phyloP scores from a whole-genome alignment of 2,888 invertebrate species.

The Achlya flavicornis region DNA sequence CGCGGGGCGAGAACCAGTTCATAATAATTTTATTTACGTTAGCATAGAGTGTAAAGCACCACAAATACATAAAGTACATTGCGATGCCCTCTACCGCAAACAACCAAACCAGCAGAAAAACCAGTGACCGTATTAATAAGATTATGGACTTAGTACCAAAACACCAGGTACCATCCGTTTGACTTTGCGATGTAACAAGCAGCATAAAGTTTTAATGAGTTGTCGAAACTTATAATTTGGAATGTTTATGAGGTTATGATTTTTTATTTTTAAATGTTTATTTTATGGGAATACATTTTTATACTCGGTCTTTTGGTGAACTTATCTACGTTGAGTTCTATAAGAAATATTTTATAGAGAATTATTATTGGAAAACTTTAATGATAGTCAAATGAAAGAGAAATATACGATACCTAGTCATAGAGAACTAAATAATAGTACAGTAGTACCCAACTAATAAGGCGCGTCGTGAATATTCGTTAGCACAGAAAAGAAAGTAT shows the following conservation, averaged over 20 bases:
- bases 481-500: no score
- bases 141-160: not conserved
- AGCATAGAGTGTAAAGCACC: not conserved
- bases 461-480: no score
- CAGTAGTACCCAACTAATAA: no score
- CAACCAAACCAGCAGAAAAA: not conserved
- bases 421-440: no score
- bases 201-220: not conserved
- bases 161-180: not conserved
- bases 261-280: not conserved
- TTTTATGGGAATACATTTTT: no score
- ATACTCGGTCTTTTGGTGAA: not conserved
- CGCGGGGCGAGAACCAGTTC: no score
- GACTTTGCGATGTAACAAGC: not conserved
- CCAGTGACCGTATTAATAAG: not conserved
- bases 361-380: no score
- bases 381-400: no score
- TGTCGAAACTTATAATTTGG: not conserved
- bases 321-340: no score
- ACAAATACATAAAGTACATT: not conserved
- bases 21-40: no score
- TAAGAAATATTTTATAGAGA: no score
- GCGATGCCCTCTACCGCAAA: not conserved
- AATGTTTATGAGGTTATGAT: not conserved
- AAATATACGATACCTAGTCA: no score